These are phyloP conservation scores for Drosophila subobscura DNA, from an alignment of 1,140 invertebrate species.

Conservation along the genomic window DNA sequence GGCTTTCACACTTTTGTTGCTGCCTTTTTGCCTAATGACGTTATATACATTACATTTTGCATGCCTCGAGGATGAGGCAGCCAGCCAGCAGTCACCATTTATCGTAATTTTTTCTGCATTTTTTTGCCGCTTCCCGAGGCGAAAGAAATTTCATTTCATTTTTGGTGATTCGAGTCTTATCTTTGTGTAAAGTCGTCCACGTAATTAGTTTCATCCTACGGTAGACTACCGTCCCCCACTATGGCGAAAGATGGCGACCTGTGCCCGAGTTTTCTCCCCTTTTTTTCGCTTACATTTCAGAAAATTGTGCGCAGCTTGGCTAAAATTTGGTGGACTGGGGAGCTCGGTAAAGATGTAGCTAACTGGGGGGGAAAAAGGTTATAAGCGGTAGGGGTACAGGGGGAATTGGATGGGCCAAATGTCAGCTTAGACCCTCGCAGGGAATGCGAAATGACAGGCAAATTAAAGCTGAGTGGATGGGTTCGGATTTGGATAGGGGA, in stretches of 20 bases:
- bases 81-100: neutral
- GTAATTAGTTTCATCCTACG: slow-evolving; percentile 72
- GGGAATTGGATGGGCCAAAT: slow-evolving; percentile 54
- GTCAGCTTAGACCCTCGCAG: slow-evolving; percentile 61
- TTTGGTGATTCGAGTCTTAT: slow-evolving; percentile 75
- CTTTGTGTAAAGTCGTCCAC: slow-evolving; percentile 70
- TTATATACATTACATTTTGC: slow-evolving; percentile 54
- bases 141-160: slow-evolving; percentile 57
- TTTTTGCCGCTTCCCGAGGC: neutral
- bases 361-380: neutral
- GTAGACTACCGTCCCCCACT: neutral
- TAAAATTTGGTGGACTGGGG: slow-evolving; percentile 22
- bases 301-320: slow-evolving; percentile 67
- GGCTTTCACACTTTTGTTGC: slow-evolving; percentile 61
- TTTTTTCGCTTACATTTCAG: slow-evolving; percentile 72
- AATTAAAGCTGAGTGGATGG: slow-evolving; percentile 74
- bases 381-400: neutral
- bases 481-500: slow-evolving; percentile 47
- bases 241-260: slow-evolving; percentile 36
- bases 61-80: too few relatives aligned
- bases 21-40: slow-evolving; percentile 58
- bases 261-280: slow-evolving; percentile 32
- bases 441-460: slow-evolving; percentile 71
- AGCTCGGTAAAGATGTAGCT: too few relatives aligned
- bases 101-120: neutral